phyloP scores from a whole-genome alignment of 2,888 invertebrate genomes.

The Peribatodes rhomboidaria region DNA sequence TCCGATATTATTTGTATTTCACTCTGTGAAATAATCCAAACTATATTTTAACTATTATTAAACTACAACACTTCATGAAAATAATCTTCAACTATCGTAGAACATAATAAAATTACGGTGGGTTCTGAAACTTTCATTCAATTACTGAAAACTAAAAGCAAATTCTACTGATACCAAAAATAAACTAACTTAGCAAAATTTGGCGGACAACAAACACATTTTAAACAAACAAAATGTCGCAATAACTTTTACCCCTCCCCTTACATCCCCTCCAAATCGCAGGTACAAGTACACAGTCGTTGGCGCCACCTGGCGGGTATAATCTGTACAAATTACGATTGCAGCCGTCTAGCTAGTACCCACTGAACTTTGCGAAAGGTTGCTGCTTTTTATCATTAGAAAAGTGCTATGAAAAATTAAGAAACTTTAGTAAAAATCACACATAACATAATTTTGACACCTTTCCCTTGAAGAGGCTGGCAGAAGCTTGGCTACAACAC shows the following conservation, averaged over 20 bases:
- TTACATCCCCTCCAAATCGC: slow-evolving; percentile 7
- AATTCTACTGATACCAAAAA: no score
- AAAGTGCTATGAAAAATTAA: background rate
- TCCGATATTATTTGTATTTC: no score
- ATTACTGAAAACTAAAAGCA: no score
- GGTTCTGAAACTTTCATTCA: no score
- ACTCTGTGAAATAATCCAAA: no score
- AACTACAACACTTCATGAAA: no score
- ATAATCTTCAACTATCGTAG: no score
- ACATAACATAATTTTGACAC: background rate
- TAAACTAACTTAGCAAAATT: no score
- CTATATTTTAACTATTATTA: no score
- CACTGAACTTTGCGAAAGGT: slow-evolving; percentile 5
- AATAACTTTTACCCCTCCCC: slow-evolving; percentile 6
- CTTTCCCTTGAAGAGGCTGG: no score
- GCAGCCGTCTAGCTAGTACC: slow-evolving; percentile 24
- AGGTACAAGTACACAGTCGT: slow-evolving; percentile 42
- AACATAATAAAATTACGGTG: no score
- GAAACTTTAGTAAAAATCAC: background rate
- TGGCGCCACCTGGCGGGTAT: slow-evolving; percentile 50
- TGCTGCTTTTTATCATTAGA: background rate
- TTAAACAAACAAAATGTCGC: slow-evolving; percentile 10
- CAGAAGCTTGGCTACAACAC: no score
- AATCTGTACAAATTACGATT: slow-evolving; percentile 56
- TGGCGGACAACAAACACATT: background rate